Base-by-base conservation (phyloP, 1,140 invertebrate species). In the Procambarus virginalis region DNA sequence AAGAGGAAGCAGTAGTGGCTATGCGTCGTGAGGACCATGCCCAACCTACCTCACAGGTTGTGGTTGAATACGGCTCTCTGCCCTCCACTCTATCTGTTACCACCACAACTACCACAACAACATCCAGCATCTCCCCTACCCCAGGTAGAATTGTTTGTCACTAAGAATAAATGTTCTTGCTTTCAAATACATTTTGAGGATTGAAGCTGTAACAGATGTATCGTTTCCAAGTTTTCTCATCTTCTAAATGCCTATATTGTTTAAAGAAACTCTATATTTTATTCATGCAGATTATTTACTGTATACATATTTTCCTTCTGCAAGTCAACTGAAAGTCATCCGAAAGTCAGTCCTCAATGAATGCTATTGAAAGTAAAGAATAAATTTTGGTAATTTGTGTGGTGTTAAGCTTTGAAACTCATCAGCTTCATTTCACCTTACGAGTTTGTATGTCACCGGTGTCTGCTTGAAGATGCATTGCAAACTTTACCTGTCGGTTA, bases 61-160 rank as follows among this genome's bases (percentile, higher is more conserved):
- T 89, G 75, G 87, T 89, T 60, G 87, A 89, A 83, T 70, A 84
- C 58, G 58, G 55, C 70, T 58, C 78, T 55, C 78, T 58, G 64
- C 78, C 86, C 55, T n/a, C 78, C 64, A 79, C 60, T 55, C 78
- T 80, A 48, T 51, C 76, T 79, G 85, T 22, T 12, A 60, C 87
- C 80, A 83, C 81, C 34, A 89, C 81, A 73, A 83, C 70, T 22
- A 89, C 80, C 17, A 89, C 80, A 70, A 84, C 87, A 82, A 89
- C 70, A 60, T 77, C 75, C 48, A 89, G 68, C 22, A 68, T 76
- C 86, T 60, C 68, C 64, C 78, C 86, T 51, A 82, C 68, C 60
- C 87, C 87, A 89, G 87, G 87, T 89, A 89, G 87, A 89, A 89
- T 60, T n/a, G 46, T 77, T 58, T 64, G 22, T 78, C 85, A 86